Evolutionary conservation across 2,888 invertebrate species (phyloP).

Genomic region (Pyrrhia umbra): DNA sequence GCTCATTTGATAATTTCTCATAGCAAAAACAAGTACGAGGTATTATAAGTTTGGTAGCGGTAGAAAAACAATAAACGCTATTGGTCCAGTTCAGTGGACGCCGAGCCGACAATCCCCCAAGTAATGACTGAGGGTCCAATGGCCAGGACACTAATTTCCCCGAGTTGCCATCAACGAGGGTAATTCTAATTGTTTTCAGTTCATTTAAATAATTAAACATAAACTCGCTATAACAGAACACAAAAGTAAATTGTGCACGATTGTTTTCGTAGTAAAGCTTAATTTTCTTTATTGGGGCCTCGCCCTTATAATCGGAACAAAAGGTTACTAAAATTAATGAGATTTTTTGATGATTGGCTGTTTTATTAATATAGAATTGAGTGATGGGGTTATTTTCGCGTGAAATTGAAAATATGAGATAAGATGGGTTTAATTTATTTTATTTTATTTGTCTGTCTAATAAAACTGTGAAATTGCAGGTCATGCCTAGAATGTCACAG

Average conservation of each 20-base stretch:
- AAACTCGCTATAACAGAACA: constrained; percentile 32
- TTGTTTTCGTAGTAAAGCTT: constrained; percentile 54
- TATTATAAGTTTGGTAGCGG: no score
- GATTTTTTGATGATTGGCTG: constrained; percentile 68
- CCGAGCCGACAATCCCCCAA: constrained; percentile 35
- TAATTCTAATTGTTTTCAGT: constrained; percentile 55
- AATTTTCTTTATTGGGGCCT: constrained; percentile 64
- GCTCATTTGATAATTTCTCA: constrained; percentile 7
- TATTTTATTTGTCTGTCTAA: background rate
- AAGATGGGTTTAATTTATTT: background rate
- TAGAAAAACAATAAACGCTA: background rate
- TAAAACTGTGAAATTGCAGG: background rate
- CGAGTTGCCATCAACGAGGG: constrained; percentile 36
- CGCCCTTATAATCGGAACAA: constrained; percentile 54
- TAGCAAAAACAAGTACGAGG: no score
- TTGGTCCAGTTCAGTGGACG: constrained; percentile 19
- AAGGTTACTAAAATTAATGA: constrained; percentile 67
- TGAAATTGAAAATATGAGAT: constrained; percentile 22
- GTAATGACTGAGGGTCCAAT: constrained; percentile 41
- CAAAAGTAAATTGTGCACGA: constrained; percentile 47
- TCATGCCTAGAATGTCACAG: background rate
- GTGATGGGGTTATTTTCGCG: constrained; percentile 26
- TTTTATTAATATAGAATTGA: constrained; percentile 58
- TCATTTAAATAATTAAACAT: constrained; percentile 60
- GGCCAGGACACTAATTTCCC: constrained; percentile 25